A percentile compares a stretch with the other conserved stretches of the same genome.
Evolutionary conservation across 2,888 invertebrate species (phyloP).

Genomic region (Bellardia pandia): DNA sequence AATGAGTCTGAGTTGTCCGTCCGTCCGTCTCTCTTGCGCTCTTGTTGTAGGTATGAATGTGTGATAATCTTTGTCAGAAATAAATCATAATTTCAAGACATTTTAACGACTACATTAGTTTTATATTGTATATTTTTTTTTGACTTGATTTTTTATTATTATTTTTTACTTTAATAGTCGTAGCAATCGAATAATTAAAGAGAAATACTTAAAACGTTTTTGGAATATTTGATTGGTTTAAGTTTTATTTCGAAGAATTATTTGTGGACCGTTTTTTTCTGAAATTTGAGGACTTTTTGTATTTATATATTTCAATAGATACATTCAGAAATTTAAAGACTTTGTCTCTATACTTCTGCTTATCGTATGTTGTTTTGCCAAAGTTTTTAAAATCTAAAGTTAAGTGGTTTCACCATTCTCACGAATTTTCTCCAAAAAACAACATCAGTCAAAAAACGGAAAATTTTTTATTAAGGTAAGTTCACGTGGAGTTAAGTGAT

Average conservation of each 20-base stretch:
- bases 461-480: too few relatives aligned
- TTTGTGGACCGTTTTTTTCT: not conserved
- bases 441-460: too few relatives aligned
- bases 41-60: slow-evolving; percentile 22
- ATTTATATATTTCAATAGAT: too few relatives aligned
- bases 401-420: too few relatives aligned
- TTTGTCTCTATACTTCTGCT: too few relatives aligned
- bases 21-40: not conserved
- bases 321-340: too few relatives aligned
- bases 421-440: too few relatives aligned
- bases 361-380: too few relatives aligned
- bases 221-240: slow-evolving; percentile 43
- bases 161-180: not conserved
- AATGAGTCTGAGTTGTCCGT: not conserved
- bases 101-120: slow-evolving; percentile 58
- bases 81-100: slow-evolving; percentile 64
- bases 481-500: too few relatives aligned
- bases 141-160: not conserved
- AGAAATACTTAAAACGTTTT: slow-evolving; percentile 33
- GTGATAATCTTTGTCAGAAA: slow-evolving; percentile 64
- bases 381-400: too few relatives aligned
- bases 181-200: slow-evolving; percentile 35
- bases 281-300: not conserved
- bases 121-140: not conserved
- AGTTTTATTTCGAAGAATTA: slow-evolving; percentile 39